These are phyloP conservation scores for Heliconius cydno DNA, from an alignment of 2,888 invertebrate genomes.

Conservation along the genomic window DNA sequence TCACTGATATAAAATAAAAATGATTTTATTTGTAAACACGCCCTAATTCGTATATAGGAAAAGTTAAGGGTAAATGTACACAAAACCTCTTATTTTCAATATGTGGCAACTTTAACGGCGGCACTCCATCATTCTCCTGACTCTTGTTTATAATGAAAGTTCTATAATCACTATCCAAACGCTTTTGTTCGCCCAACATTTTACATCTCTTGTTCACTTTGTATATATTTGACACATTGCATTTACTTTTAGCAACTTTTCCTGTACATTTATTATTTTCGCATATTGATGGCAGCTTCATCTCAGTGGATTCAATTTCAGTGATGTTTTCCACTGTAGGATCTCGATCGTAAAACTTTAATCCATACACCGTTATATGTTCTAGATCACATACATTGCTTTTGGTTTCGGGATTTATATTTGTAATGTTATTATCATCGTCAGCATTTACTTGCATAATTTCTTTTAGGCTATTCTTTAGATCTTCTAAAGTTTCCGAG, in stretches of 20 bases:
- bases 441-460: conserved; percentile 58
- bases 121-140: conserved; percentile 68
- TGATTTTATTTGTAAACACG: not conserved
- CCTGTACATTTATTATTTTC: conserved; percentile 64
- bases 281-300: conserved; percentile 70
- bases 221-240: conserved; percentile 60
- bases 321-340: conserved; percentile 44
- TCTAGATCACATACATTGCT: conserved; percentile 70
- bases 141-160: conserved; percentile 69
- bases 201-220: conserved; percentile 64
- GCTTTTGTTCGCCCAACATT: conserved; percentile 65
- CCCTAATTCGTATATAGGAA: not conserved
- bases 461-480: conserved; percentile 69
- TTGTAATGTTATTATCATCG: conserved; percentile 49
- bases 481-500: conserved; percentile 67
- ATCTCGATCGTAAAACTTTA: conserved; percentile 62
- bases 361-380: conserved; percentile 72
- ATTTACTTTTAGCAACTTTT: conserved; percentile 58
- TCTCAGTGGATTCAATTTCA: conserved; percentile 40
- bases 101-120: conserved; percentile 75
- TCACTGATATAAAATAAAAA: not conserved
- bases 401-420: conserved; percentile 49
- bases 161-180: conserved; percentile 61
- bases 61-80: conserved; percentile 18
- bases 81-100: conserved; percentile 74